Evolutionary conservation across 2,888 invertebrate genomes (phyloP).

Genomic region (Heteropelma amictum): DNA sequence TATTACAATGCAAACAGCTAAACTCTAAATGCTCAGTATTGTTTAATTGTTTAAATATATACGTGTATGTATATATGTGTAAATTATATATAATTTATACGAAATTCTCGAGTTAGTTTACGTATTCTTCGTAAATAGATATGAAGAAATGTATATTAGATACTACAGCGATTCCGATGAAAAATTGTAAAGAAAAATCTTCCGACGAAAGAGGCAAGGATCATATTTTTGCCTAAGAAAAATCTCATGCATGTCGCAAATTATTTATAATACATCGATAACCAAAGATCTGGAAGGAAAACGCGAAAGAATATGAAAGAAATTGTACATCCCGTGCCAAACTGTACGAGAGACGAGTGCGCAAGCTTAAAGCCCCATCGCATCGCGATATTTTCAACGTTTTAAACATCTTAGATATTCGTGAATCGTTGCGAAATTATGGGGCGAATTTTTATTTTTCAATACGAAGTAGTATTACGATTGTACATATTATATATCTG

Average conservation of each 20-base stretch:
- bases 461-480: conserved; percentile 55
- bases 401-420: conserved; percentile 41
- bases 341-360: conserved; percentile 43
- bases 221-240: conserved; percentile 2
- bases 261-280: conserved; percentile 43
- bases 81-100: conserved; percentile 14
- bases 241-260: conserved; percentile 33
- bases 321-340: conserved; percentile 55
- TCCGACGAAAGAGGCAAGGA: conserved; percentile 7
- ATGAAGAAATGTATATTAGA: conserved; percentile 16
- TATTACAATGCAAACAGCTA: not conserved
- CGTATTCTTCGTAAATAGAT: conserved; percentile 4
- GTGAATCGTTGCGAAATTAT: conserved; percentile 45
- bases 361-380: conserved; percentile 11
- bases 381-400: conserved; percentile 8
- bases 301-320: conserved; percentile 8
- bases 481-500: conserved; percentile 50
- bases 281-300: conserved; percentile 47
- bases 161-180: not conserved
- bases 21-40: conserved; percentile 24
- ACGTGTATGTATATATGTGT: not conserved
- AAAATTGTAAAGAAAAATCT: conserved; percentile 14
- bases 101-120: not conserved
- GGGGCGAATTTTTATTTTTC: conserved; percentile 54
- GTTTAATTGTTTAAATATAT: too few relatives aligned